Conservation (phyloP, 92 coral and sea anemone species). For the Parazoanthus swiftii region DNA sequence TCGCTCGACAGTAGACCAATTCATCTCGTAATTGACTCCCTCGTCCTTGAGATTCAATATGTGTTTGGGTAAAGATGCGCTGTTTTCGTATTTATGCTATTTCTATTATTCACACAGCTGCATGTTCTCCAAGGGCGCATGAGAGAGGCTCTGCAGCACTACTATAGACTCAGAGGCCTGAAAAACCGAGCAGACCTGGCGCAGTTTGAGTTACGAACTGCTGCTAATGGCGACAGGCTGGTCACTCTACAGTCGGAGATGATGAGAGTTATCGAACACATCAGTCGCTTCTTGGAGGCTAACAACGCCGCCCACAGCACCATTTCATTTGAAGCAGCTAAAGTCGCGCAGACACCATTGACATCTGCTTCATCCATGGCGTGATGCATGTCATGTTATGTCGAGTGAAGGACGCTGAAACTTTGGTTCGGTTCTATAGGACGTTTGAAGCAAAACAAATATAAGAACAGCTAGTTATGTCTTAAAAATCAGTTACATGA, state of each 20-base stretch:
- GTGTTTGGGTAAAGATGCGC: too few species aligned
- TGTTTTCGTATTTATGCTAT: too few species aligned
- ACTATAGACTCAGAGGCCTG: constrained; percentile 87
- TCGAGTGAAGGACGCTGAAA: too few species aligned
- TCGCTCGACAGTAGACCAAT: too few species aligned
- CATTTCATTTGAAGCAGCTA: constrained; percentile 84
- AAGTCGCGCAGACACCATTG: constrained; percentile 66
- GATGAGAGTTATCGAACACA: constrained; percentile 82
- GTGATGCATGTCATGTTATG: not conserved
- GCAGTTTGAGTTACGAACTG: constrained; percentile 73
- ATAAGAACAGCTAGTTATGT: too few species aligned
- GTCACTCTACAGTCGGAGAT: constrained; percentile 73
- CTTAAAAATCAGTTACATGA: too few species aligned
- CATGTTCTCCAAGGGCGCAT: constrained; percentile 86
- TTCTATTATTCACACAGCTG: constrained; percentile 53
- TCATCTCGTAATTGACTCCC: too few species aligned
- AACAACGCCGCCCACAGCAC: constrained; percentile 87
- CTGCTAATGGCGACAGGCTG: constrained; percentile 82
- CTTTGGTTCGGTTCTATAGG: not conserved
- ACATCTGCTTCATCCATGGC: constrained; percentile 2
- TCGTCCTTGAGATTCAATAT: too few species aligned
- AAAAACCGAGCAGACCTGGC: constrained; percentile 88
- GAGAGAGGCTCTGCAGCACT: constrained; percentile 82
- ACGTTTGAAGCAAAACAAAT: not conserved
- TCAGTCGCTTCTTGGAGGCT: constrained; percentile 87